These are phyloP conservation scores for Nymphicus hollandicus DNA, from an alignment of 2,113 vertebrate genomes.

Conservation along the genomic window DNA sequence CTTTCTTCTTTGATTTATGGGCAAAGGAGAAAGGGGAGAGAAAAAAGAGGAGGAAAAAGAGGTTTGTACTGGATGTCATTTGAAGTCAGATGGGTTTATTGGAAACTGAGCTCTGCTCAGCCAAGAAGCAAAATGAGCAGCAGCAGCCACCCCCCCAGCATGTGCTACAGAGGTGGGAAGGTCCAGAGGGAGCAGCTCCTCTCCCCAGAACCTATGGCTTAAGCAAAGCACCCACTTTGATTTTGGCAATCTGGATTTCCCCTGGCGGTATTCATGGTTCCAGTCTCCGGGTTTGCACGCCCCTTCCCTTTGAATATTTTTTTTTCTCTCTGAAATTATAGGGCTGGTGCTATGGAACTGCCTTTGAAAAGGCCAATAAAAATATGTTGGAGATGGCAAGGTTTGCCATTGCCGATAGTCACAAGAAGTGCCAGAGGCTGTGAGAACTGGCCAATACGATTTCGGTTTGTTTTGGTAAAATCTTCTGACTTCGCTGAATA, in stretches of 20 bases:
- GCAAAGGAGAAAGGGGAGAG: constrained; percentile 53
- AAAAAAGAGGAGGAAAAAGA: constrained; percentile 37
- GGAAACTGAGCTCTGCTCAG: background rate
- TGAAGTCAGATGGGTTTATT: background rate
- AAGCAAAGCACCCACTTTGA: background rate
- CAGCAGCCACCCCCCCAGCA: background rate
- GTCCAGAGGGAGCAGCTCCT: background rate
- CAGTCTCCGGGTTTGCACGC: background rate
- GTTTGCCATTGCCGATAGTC: background rate
- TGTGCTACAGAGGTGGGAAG: accelerated
- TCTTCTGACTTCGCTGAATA: background rate
- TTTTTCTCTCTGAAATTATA: background rate
- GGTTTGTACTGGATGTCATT: constrained; percentile 35
- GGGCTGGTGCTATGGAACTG: background rate
- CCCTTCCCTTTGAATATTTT: background rate
- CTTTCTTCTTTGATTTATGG: constrained; percentile 73
- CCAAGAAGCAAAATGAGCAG: background rate
- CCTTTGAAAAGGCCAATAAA: background rate
- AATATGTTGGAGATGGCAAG: background rate
- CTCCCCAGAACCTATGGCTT: background rate
- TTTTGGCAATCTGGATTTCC: background rate
- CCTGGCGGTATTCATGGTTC: background rate
- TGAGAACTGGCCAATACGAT: background rate
- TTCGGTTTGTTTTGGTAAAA: background rate
- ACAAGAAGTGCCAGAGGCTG: background rate